Evolutionary conservation across 1,140 invertebrate genomes (phyloP), one percentile per base, ranked within the genome.

Genomic region (Wiebesia pumilae): DNA sequence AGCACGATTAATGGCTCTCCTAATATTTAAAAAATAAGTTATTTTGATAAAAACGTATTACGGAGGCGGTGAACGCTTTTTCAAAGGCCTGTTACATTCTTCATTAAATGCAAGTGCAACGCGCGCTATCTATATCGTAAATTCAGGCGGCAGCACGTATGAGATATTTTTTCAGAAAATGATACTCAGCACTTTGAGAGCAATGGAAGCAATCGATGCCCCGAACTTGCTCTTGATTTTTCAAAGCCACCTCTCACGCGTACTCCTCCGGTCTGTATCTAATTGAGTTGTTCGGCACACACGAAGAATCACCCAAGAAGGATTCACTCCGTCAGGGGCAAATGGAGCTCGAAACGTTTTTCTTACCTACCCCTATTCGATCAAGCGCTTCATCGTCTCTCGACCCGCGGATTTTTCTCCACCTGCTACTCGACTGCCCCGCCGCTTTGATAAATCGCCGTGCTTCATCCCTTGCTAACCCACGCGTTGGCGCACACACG

Each of bases 381-480:
- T 65, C 85, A 65, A 35, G 62, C 75, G 88, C 86, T 90, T 89
- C 87, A 88, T 90, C 89, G 87, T 88, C 90, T 88, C 86, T 89
- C 86, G 73, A n/a, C 83, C 88, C 89, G 88, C 88, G 88, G 83
- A 90, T 90, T 90, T 87, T 73, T 90, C 89, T 89, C 89, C 89
- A 90, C 90, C 90, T 92, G 90, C 90, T 91, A 90, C 90, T 87
- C 88, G 86, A 84, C 87, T 89, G 89, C 77, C 88, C 88, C 86
- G 88, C 3, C 75, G 88, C 85, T 83, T 89, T 93, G 91, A 93
- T 92, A 91, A 91, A 93, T 92, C 91, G 90, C 87, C 89, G 81
- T 88, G 88, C 89, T 91, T 87, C 89, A 90, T 91, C 90, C 88
- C 88, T 83, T 67, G 79, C 51, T 27, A 9, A 43, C 84, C 62